phyloP scores from a whole-genome alignment of 2,797 vertebrate genomes.

The Squalus acanthias region DNA sequence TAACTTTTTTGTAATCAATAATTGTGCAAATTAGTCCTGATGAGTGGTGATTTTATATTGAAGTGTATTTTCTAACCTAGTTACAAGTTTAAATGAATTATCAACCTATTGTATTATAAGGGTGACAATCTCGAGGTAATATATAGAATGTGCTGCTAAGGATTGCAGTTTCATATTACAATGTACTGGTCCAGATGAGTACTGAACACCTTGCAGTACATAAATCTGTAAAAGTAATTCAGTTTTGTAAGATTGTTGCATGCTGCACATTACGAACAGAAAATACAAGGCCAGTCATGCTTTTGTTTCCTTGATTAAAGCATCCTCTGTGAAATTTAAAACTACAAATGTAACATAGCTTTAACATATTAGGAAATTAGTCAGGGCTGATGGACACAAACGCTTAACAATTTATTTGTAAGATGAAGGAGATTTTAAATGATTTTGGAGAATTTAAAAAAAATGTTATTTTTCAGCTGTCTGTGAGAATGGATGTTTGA shows the following conservation, averaged over 20 bases:
- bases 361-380: not conserved
- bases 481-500: constrained; percentile 91
- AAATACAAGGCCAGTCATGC: not conserved
- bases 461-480: constrained; percentile 66
- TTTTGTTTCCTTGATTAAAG: not conserved
- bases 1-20: not conserved
- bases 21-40: not conserved
- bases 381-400: not conserved
- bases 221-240: not conserved
- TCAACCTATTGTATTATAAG: not conserved
- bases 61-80: not conserved
- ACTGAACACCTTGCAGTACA: not conserved
- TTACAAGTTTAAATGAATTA: not conserved
- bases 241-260: not conserved
- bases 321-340: not conserved
- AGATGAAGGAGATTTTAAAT: not conserved
- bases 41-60: not conserved
- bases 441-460: not conserved
- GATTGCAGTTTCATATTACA: not conserved
- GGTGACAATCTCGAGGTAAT: not conserved
- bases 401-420: not conserved
- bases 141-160: not conserved
- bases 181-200: not conserved
- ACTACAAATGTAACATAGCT: not conserved
- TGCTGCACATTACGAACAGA: not conserved